These are phyloP conservation scores for Sylvicola fuscatus DNA, from an alignment of 2,888 invertebrate genomes.

Conservation along the genomic window DNA sequence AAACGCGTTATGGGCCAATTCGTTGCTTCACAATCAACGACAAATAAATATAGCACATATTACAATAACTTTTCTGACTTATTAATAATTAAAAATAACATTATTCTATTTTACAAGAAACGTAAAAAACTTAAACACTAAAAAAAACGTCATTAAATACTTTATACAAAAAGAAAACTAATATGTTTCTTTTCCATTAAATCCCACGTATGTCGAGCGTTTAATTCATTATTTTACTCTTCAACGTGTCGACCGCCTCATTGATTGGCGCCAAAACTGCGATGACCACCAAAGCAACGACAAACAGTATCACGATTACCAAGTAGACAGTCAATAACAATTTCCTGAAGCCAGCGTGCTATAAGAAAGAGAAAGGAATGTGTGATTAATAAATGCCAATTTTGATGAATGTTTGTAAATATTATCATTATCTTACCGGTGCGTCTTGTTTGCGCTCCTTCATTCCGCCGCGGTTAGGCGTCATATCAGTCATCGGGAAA, in stretches of 20 bases:
- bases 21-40: too few species aligned
- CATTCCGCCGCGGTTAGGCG: conserved; percentile 37
- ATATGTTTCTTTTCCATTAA: too few species aligned
- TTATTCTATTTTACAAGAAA: too few species aligned
- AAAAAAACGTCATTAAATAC: too few species aligned
- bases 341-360: conserved; percentile 62
- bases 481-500: conserved; percentile 70
- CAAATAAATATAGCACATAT: too few species aligned
- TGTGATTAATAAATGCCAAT: too few species aligned
- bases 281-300: conserved; percentile 51
- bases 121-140: too few species aligned
- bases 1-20: too few species aligned
- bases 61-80: too few species aligned
- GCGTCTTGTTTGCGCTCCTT: conserved; percentile 56
- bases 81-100: too few species aligned
- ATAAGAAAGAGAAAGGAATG: conserved; percentile 27
- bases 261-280: conserved; percentile 56
- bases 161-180: too few species aligned
- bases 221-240: conserved; percentile 1
- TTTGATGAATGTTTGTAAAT: too few species aligned
- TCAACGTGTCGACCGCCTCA: conserved; percentile 27
- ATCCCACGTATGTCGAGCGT: background rate
- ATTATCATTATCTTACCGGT: conserved; percentile 46
- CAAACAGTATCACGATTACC: conserved; percentile 44
- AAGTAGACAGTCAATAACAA: conserved; percentile 59